Evolutionary conservation across 2,797 vertebrate species (phyloP), one percentile per base, ranked within the genome.

Genomic region (Toxotes lorentzi): DNA sequence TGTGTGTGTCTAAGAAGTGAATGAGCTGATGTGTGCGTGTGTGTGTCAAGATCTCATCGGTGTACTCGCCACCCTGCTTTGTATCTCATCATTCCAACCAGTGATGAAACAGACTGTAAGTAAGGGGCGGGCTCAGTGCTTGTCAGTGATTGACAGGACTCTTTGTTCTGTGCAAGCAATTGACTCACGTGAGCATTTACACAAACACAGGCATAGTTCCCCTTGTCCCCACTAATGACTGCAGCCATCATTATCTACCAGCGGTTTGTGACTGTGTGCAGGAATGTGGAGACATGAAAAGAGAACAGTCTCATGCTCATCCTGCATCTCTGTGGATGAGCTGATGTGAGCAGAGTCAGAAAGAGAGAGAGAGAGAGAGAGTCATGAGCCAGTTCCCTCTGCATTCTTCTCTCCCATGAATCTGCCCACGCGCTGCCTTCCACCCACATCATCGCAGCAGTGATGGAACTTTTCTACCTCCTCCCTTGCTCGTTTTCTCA

Each of bases 381-480:
- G 84, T 89, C 87, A 92, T 92, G 87, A 92, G 87, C 86, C 81
- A 86, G 89, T 87, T 93, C 91, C 91, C 86, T 90, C 87, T 91
- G 82, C 88, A 80, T 92, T 93, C 90, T 90, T 88, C 84, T 91
- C 92, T 93, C 89, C 91, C 85, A 89, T 93, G 92, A 92, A 93
- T 92, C 93, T 94, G 92, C 90, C 90, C 86, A 95, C 95, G 91
- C 93, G 88, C 90, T 90, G 93, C 91, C 88, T 93, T 94, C 94
- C 93, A 91, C 94, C 94, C 94, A 95, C 95, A 93, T 93, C 85
- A 92, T 89, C 85, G 80, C 93, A 84, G 90, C 88, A 85, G 85
- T 88, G 92, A 93, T 91, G 90, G 88, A 95, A 95, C 92, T 94
- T 93, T 92, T 92, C 88, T 91, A 50, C 88, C 83, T 88, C 90